A percentile compares a stretch with the other conserved stretches of the same genome.
These are phyloP conservation scores for Melieria picta DNA, from an alignment of 2,888 invertebrate species.

Conservation along the genomic window DNA sequence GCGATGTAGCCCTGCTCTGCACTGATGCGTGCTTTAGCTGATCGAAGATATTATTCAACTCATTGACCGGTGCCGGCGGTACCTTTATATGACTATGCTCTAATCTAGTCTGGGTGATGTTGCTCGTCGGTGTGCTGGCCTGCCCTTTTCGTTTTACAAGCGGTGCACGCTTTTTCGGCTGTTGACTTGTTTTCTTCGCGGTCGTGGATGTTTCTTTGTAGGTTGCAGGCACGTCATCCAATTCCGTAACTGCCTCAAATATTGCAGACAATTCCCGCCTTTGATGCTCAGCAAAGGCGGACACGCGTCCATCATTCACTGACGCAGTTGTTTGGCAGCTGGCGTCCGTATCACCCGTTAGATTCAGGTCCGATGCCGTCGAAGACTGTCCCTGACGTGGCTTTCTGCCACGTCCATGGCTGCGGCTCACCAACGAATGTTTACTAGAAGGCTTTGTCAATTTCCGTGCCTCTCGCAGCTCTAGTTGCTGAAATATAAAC, in stretches of 20 bases:
- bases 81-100: conserved; percentile 24
- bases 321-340: too few relatives aligned
- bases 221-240: too few relatives aligned
- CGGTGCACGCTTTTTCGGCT: neutral
- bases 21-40: conserved; percentile 28
- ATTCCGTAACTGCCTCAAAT: too few relatives aligned
- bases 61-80: conserved; percentile 21
- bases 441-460: neutral
- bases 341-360: too few relatives aligned
- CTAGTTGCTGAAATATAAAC: neutral
- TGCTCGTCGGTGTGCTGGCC: neutral
- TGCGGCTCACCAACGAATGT: neutral
- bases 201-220: neutral
- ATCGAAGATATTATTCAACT: conserved; percentile 41
- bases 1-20: neutral
- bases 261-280: too few relatives aligned
- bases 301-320: too few relatives aligned
- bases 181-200: neutral
- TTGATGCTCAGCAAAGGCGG: too few relatives aligned
- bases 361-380: too few relatives aligned
- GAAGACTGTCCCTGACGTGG: too few relatives aligned
- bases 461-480: neutral
- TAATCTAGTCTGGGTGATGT: neutral
- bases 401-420: neutral
- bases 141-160: neutral